These are phyloP conservation scores for Latheticus oryzae DNA, from an alignment of 2,888 invertebrate species.

Conservation along the genomic window DNA sequence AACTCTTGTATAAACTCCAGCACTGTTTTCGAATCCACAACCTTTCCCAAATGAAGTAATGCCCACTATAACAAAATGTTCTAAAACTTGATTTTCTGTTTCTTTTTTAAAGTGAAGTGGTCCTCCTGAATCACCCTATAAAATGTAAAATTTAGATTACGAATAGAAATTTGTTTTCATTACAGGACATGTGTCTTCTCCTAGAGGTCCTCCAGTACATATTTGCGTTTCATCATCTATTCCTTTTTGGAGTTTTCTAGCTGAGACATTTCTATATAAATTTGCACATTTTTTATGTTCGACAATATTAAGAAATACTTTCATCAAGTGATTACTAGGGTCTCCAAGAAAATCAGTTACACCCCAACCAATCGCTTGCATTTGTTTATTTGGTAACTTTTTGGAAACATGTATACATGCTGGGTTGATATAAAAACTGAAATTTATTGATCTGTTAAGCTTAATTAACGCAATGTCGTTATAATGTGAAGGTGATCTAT, in stretches of 20 bases:
- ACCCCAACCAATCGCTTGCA: slow-evolving; percentile 67
- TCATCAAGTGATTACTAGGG: slow-evolving; percentile 60
- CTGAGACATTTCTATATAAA: not conserved
- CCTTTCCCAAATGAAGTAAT: slow-evolving; percentile 33
- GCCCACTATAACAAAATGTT: slow-evolving; percentile 26
- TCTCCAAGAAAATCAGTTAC: slow-evolving; percentile 48
- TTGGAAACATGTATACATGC: slow-evolving; percentile 64
- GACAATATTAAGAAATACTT: slow-evolving; percentile 62
- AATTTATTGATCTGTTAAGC: slow-evolving; percentile 60
- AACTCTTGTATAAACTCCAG: slow-evolving; percentile 38
- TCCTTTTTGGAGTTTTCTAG: slow-evolving; percentile 57
- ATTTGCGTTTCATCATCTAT: slow-evolving; percentile 62
- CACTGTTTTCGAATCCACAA: slow-evolving; percentile 32
- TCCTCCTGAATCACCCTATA: slow-evolving; percentile 21
- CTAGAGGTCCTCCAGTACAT: slow-evolving; percentile 59
- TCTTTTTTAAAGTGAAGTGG: slow-evolving; percentile 7
- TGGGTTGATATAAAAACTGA: slow-evolving; percentile 63
- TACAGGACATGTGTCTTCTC: slow-evolving; percentile 65
- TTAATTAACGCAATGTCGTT: slow-evolving; percentile 68
- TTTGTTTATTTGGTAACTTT: slow-evolving; percentile 45
- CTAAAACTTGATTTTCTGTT: not conserved
- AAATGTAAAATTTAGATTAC: slow-evolving; percentile 1
- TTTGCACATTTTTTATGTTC: not conserved
- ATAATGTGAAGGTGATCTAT: slow-evolving; percentile 63
- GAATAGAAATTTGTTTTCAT: not conserved